Evolutionary conservation across 2,888 invertebrate species (phyloP).

Genomic region (Esperia sulphurella): DNA sequence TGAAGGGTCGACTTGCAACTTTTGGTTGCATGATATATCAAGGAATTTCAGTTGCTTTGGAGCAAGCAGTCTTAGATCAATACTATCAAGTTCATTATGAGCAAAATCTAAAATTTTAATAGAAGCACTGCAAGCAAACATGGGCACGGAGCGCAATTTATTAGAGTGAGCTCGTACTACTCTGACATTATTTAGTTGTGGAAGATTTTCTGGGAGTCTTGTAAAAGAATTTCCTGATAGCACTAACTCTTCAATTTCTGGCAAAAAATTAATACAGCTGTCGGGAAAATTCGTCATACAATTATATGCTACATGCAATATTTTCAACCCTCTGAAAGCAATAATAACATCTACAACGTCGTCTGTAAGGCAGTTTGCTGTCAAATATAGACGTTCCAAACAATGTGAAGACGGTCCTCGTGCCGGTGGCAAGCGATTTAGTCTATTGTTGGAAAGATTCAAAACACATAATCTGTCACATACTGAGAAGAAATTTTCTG

Average conservation of each 20-base stretch:
- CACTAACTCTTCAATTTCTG: slow-evolving; percentile 88
- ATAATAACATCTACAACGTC: slow-evolving; percentile 83
- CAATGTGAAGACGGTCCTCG: slow-evolving; percentile 80
- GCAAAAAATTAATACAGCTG: slow-evolving; percentile 86
- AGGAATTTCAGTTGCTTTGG: slow-evolving; percentile 91
- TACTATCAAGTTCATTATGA: slow-evolving; percentile 89
- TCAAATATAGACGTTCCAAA: slow-evolving; percentile 84
- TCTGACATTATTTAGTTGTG: slow-evolving; percentile 83
- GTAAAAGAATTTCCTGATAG: slow-evolving; percentile 89
- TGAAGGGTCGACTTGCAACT: slow-evolving; percentile 89
- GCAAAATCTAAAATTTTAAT: slow-evolving; percentile 90
- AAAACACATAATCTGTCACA: slow-evolving; percentile 82
- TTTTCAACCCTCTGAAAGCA: slow-evolving; percentile 82
- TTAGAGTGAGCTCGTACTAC: slow-evolving; percentile 91
- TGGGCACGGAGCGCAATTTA: slow-evolving; percentile 85
- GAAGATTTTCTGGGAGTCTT: slow-evolving; percentile 86
- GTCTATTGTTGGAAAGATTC: slow-evolving; percentile 89
- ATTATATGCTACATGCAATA: slow-evolving; percentile 89
- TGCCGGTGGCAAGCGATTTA: slow-evolving; percentile 83
- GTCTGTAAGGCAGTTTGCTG: slow-evolving; percentile 88
- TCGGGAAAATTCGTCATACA: slow-evolving; percentile 86
- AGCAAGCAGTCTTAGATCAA: slow-evolving; percentile 86
- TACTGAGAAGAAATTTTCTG: slow-evolving; percentile 87
- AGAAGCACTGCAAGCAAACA: slow-evolving; percentile 85
- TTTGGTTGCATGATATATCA: slow-evolving; percentile 90